Base-by-base conservation (phyloP, 2,888 invertebrate species). In the Perizoma flavofasciatum region DNA sequence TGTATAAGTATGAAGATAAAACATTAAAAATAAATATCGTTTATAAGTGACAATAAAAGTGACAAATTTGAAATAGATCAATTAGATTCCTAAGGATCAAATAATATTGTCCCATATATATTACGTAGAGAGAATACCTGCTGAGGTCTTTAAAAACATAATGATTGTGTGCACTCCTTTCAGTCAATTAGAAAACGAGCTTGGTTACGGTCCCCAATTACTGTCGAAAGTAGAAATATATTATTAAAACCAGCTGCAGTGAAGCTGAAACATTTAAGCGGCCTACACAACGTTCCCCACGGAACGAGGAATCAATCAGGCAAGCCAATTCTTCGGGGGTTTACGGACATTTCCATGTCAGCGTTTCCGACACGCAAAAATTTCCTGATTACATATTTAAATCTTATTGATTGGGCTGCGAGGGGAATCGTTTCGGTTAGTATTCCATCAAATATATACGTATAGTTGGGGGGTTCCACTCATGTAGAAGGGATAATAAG, bases 341-440 rank as follows among this genome's bases (percentile, higher is more conserved):
- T 63, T 69, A 64, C 55, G 52, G 64, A 67, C 64, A 58, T 66
- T 65, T 63, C 55, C 64, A 50, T 63, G 69, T 66, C 66, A 60
- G 59, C 65, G 47, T 49, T 54, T 33, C 43, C 40, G 39, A 40
- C 47, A 47, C 54, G 52, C 49, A 54, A 49, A 65, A 69, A 64
- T 64, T n/a, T n/a, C 55, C 63, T 65, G 62, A 67, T 69, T 65
- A 62, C 57, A 60, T 66, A 67, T 69, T 69, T 67, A 67, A 67
- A 69, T 67, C 62, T 55, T 61, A 69, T 69, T 64, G 67, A 67
- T 69, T 65, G 54, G 53, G 35, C 5, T 45, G 44, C 33, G 44
- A 46, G 45, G 53, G 55, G 54, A 52, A 58, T 58, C 61, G 48
- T 49, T 54, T 53, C 45, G 44, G 41, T 35, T 43, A 47, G 48